A percentile compares a stretch with the other conserved stretches of the same genome.
Evolutionary conservation across 2,797 vertebrate genomes (phyloP).

Genomic region (Crocidura indochinensis): DNA sequence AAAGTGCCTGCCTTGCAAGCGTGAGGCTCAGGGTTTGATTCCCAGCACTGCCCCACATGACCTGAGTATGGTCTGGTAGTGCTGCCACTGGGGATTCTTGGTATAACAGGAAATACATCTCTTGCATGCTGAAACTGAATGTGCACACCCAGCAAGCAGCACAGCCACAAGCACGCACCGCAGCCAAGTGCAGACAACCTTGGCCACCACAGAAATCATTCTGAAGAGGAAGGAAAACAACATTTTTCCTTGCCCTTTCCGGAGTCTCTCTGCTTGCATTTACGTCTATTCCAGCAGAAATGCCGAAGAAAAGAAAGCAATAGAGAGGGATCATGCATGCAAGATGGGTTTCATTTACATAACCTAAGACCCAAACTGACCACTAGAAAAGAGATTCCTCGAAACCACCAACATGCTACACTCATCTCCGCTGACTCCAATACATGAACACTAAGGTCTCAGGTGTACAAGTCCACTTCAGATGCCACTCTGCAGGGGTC

Average conservation of each 20-base stretch:
- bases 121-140: too few species aligned
- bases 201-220: too few species aligned
- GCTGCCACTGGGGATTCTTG: too few species aligned
- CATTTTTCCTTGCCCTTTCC: neutral
- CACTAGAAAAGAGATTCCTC: neutral
- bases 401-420: neutral
- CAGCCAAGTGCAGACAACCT: too few species aligned
- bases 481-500: neutral
- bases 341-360: neutral
- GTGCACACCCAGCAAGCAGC: too few species aligned
- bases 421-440: neutral
- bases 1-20: too few species aligned
- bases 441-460: neutral
- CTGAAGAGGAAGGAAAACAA: neutral
- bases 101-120: too few species aligned
- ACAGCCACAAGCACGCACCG: too few species aligned
- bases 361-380: neutral
- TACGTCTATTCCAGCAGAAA: slow-evolving; percentile 33
- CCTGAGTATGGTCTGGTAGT: too few species aligned
- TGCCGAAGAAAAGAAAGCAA: neutral
- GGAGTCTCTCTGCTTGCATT: neutral
- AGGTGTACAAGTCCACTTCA: neutral
- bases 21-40: too few species aligned
- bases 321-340: slow-evolving; percentile 1
- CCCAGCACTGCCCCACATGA: too few species aligned